Base-by-base conservation (phyloP, 1,140 invertebrate genomes). In the Lepidotrigona ventralis region DNA sequence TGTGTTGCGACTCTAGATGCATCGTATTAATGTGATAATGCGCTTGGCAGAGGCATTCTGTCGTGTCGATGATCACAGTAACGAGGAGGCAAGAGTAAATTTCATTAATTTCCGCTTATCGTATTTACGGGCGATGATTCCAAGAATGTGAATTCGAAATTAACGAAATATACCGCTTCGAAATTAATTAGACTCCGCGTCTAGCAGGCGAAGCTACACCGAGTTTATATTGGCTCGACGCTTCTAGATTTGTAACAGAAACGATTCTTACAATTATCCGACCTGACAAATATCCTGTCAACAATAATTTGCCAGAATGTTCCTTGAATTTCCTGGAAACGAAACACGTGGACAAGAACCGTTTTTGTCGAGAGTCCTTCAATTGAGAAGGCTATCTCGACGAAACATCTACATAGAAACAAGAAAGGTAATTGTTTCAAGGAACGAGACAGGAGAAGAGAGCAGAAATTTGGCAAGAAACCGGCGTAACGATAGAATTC, bases 41-140 rank as follows among this genome's bases (percentile, higher is more conserved):
- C 17, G 12, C 14, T 33, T 3, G 26, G 29, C n/a, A 26, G 39
- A 70, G 8, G 69, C 14, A 17, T 51, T 70, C 23, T 17, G 33
- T 70, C 2, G 33, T 2, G 39, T 11, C 8, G 12, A 29, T 29
- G n/a, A 79, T 46, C 39, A 58, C 54, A n/a, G 23, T 68, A 12
- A 46, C 60, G 56, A 46, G 9, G 15, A 63, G 39, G 5, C 29
- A 54, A 58, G 26, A n/a, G 17, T 58, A 53, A 77, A 46, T 39
- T 29, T 71, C 33, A 79, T 79, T 71, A 71, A n/a, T 33, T 33
- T 33, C 1, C 12, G 54, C 15, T 58, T 72, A 79, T 60, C 2
- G 21, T 15, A 9, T 53, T 51, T 51, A 3, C 15, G 6, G 17
- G 26, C 19, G 19, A 21, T 39, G 58, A 76, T 51, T 26, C 5